Evolutionary conservation across 2,888 invertebrate genomes (phyloP).

Genomic region (Ariolimax columbianus): DNA sequence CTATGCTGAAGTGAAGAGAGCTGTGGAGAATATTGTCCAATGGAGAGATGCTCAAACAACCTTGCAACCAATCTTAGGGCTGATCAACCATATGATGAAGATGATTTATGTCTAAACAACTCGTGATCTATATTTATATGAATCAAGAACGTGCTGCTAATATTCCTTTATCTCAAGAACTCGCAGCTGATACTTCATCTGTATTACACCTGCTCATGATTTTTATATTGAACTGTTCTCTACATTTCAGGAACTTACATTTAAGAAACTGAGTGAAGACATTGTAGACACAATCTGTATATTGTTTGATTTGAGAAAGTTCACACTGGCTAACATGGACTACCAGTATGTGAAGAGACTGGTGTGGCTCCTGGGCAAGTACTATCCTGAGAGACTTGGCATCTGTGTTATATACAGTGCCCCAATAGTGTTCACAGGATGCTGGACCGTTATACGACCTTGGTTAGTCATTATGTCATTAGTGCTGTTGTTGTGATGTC

Average conservation of each 20-base stretch:
- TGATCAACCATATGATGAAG: too few relatives aligned
- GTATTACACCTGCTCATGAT: too few relatives aligned
- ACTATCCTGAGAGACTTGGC: conserved; percentile 88
- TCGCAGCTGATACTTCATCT: too few relatives aligned
- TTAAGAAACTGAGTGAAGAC: conserved; percentile 88
- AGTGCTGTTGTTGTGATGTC: background rate
- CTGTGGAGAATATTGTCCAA: too few relatives aligned
- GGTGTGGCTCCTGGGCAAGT: conserved; percentile 87
- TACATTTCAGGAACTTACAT: conserved; percentile 85
- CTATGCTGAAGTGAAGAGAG: too few relatives aligned
- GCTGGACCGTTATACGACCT: conserved; percentile 88
- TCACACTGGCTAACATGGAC: conserved; percentile 86
- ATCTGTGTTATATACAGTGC: conserved; percentile 87
- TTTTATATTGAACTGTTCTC: too few relatives aligned
- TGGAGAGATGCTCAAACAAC: too few relatives aligned
- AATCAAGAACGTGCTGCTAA: too few relatives aligned
- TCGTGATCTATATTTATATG: too few relatives aligned
- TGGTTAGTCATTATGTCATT: conserved; percentile 81
- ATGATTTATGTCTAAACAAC: too few relatives aligned
- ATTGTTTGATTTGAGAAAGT: conserved; percentile 87
- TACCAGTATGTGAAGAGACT: conserved; percentile 89
- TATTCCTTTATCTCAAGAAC: too few relatives aligned
- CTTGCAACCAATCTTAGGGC: too few relatives aligned
- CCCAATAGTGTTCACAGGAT: conserved; percentile 86
- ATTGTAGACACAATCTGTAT: conserved; percentile 89